Conservation (phyloP, 1,140 invertebrate genomes). For the Pararge aegeria region DNA sequence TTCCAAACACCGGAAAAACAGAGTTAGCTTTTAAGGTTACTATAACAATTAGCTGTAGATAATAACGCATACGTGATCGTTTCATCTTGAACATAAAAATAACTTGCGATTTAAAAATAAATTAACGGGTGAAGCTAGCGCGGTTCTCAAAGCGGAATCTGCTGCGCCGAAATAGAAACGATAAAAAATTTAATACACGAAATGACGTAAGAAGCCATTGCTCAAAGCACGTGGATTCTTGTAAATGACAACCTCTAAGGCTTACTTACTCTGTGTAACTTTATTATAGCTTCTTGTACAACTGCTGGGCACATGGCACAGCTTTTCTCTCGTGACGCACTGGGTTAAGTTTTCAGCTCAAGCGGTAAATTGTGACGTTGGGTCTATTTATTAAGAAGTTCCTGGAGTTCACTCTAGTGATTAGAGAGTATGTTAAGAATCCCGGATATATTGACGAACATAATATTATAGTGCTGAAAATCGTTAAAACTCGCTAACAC, state of each 20-base stretch:
- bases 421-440: too few species aligned
- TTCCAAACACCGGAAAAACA: too few species aligned
- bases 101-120: conserved; percentile 30
- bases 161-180: conserved; percentile 33
- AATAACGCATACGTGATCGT: conserved; percentile 1
- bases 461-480: too few species aligned
- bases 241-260: background rate
- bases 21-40: too few species aligned
- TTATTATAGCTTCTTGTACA: too few species aligned
- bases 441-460: too few species aligned
- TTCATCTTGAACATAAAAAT: conserved; percentile 18
- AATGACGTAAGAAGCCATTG: conserved; percentile 20
- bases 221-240: background rate
- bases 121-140: conserved; percentile 24
- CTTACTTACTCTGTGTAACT: background rate
- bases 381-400: too few species aligned
- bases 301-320: too few species aligned
- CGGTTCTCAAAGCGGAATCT: conserved; percentile 16
- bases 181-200: conserved; percentile 38
- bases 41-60: conserved; percentile 3
- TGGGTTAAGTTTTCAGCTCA: too few species aligned
- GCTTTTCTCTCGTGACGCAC: background rate
- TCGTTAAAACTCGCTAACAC: too few species aligned
- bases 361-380: too few species aligned
- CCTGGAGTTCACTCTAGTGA: too few species aligned